Evolutionary conservation across 2,113 vertebrate genomes (phyloP), one percentile per base, ranked within the genome.

Genomic region (Tichodroma muraria): DNA sequence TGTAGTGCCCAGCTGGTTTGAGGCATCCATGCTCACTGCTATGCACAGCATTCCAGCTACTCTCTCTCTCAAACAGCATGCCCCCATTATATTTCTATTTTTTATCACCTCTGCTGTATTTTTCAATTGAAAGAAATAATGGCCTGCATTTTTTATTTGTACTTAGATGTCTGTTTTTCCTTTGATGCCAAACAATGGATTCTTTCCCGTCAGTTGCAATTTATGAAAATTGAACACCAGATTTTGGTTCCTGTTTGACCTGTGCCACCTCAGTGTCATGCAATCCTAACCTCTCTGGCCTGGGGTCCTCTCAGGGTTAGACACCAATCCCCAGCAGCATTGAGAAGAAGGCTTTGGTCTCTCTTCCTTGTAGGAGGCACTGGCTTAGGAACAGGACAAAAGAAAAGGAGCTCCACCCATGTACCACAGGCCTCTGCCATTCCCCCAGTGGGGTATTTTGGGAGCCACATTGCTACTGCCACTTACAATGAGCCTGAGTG

Each of bases 1-100:
- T 54, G 28, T 1, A 9, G 54, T 59, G 50, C 38, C 71, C 37
- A 6, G 12, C 12, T 49, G 22, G 42, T 89, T 42, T 76, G 73
- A 59, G 59, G 18, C 10, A 10, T 25, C n/a, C 0, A 0, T 60
- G 28, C 64, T 84, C 5, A 1, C 35, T 16, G 27, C 27, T n/a
- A 1, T 17, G 19, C n/a, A 10, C 17, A 40, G 38, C 2, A 3
- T 50, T 71, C 57, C 49, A 28, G 33, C 25, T 71, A 2, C 37
- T 50, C 45, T 49, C 28, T 9, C 31, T 31, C 45, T 28, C 49
- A 60, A 75, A 66, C 15, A 24, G 4, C 17, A 42, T n/a, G 45
- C 30, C 25, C n/a, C 40, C 40, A 11, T 56, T 87, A 22, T 30
- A 15, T 25, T 11, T 57, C 27, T 54, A 5, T 4, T 16, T 30